Base-by-base conservation (phyloP, 53 echinoderm and acorn worm genomes). In the Arbacia lixula region DNA sequence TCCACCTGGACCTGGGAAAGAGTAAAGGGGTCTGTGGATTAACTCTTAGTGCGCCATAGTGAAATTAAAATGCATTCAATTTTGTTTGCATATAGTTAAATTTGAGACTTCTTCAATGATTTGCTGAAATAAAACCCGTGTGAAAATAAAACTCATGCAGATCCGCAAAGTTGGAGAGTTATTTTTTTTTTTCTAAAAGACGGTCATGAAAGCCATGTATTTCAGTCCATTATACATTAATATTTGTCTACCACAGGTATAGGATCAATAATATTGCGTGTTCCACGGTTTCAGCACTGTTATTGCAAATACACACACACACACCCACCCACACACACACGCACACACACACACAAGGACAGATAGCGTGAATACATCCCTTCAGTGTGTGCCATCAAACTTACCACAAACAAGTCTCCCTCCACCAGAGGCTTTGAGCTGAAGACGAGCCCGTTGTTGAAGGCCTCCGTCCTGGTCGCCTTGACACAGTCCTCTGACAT, bases 381-480 rank as follows among this genome's bases (percentile, higher is more conserved):
- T 1, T 12, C 12, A 1, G 12, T 1, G 0, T 0, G 1, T 17
- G 17, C 50, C 0, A 17, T 14, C 19, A 50, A 12, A 46, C 87
- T 37, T 71, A 93, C 98, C 88, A 94, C 94, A 85, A 98, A 98
- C 38, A 88, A 37, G 72, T 97, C 98, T 22, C 94, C 98, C 29
- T 90, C 88, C 29, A 85, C 66, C 58, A 98, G 83, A 17, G 98
- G 86, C 26, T 94, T 92, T 19, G 90, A 86, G 71, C 98, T 94
- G 85, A 98, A 97, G 69, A 90, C 51, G 55, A 98, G 62, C 27
- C 90, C 91, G 49, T 98, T 90, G 74, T 94, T 90, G 72, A 90
- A 98, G 14, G 90, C 89, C 40, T 88, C 85, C 53, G 87, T 86
- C 3, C 98, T 84, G 30, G 58, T 76, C 20, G 94, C 92, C 36